Conservation (phyloP, 2,888 invertebrate genomes). For the Baronia brevicornis region DNA sequence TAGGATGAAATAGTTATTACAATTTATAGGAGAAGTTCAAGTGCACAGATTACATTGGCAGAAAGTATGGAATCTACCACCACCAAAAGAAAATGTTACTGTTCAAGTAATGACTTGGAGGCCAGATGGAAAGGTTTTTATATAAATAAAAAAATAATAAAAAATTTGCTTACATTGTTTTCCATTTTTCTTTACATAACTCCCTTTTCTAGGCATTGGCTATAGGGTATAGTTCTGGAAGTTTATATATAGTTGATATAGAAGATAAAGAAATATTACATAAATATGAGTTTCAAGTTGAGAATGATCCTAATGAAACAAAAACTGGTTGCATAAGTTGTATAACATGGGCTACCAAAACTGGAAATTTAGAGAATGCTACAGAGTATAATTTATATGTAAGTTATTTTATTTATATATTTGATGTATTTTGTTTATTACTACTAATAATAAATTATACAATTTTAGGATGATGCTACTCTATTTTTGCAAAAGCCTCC, state of each 20-base stretch:
- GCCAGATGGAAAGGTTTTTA: slow-evolving; percentile 90
- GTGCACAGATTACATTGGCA: slow-evolving; percentile 95
- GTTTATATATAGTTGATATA: slow-evolving; percentile 84
- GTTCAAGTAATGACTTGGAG: slow-evolving; percentile 92
- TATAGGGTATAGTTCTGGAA: slow-evolving; percentile 81
- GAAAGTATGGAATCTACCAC: slow-evolving; percentile 89
- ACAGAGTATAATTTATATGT: slow-evolving; percentile 64
- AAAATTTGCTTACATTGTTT: slow-evolving; percentile 26
- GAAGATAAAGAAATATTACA: slow-evolving; percentile 90
- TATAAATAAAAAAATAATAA: slow-evolving; percentile 33
- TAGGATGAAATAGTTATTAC: slow-evolving; percentile 5
- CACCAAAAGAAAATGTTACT: slow-evolving; percentile 83
- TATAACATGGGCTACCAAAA: slow-evolving; percentile 81
- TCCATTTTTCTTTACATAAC: slow-evolving; percentile 27
- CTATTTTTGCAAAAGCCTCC: slow-evolving; percentile 76
- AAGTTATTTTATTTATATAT: slow-evolving; percentile 24
- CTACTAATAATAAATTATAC: slow-evolving; percentile 7
- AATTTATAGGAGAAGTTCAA: slow-evolving; percentile 84
- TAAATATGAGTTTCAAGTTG: slow-evolving; percentile 63
- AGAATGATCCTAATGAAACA: slow-evolving; percentile 57
- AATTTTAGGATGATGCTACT: slow-evolving; percentile 61
- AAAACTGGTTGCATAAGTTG: slow-evolving; percentile 80
- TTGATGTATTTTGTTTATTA: slow-evolving; percentile 1
- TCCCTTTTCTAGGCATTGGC: slow-evolving; percentile 74
- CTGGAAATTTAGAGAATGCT: slow-evolving; percentile 59